These are phyloP conservation scores for Lerista edwardsae DNA, from an alignment of 2,797 vertebrate species.

Conservation along the genomic window DNA sequence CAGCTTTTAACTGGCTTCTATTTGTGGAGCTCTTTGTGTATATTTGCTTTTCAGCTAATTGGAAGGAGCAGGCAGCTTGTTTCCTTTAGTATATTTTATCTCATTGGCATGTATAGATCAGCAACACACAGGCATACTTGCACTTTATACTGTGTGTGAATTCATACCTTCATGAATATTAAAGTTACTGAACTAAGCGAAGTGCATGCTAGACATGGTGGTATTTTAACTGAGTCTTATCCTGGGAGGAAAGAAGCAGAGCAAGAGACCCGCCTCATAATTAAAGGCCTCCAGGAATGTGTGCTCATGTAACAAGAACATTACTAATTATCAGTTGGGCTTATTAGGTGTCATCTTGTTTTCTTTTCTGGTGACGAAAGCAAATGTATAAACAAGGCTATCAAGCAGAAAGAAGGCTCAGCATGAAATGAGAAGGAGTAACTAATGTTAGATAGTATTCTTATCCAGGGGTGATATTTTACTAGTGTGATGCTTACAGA, in stretches of 20 bases:
- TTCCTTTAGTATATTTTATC: constrained; percentile 19
- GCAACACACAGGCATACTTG: not conserved
- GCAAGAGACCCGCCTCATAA: constrained; percentile 34
- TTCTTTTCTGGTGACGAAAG: not conserved
- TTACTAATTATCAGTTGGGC: constrained; percentile 32
- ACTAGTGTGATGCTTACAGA: not conserved
- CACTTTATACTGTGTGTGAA: fast-evolving
- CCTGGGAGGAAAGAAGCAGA: constrained; percentile 23
- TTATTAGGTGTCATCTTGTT: constrained; percentile 15
- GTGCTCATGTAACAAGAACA: not conserved
- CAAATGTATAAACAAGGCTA: constrained; percentile 13
- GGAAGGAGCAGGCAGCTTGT: not conserved
- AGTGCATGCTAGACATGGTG: not conserved
- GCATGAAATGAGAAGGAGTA: not conserved
- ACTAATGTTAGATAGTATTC: not conserved
- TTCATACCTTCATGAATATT: not conserved
- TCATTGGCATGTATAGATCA: not conserved
- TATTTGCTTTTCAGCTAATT: not conserved
- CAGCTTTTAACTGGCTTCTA: no score
- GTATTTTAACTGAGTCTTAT: constrained; percentile 12
- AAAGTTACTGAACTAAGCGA: constrained; percentile 6
- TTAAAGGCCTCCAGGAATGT: constrained; percentile 37
- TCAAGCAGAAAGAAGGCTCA: not conserved
- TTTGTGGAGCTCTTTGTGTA: not conserved
- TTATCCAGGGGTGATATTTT: not conserved